Base-by-base conservation (phyloP, 2,797 vertebrate genomes). In the Amazonetta brasiliensis region DNA sequence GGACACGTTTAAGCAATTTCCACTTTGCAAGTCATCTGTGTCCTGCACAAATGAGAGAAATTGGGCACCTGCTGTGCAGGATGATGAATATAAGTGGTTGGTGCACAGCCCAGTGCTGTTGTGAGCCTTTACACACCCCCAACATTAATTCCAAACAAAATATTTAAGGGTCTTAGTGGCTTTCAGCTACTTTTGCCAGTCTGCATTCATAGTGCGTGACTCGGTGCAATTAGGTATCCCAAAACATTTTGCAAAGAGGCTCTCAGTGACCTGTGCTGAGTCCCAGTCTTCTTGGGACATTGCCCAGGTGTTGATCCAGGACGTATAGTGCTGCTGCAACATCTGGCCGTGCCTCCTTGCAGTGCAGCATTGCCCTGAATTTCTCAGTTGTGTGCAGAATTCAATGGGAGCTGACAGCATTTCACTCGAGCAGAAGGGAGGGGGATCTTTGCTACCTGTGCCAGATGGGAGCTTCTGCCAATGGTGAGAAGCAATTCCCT, bases 131-230 rank as follows among this genome's bases (percentile, higher is more conserved):
- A 55, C 91, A 90, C 69, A 48, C 54, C 69, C 75, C 35, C 21
- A n/a, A 71, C n/a, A 77, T 31, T 35, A 95, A 91, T 19, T 56
- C 58, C 73, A 78, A 91, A 67, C 50, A 75, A 90, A 94, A 73
- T 31, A 69, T 35, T 75, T 4, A 26, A 46, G 30, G 69, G 33
- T 52, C 66, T 71, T 12, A 7, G 46, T n/a, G 66, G 11, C 37
- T 66, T 11, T 7, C 12, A 41, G 41, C 58, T 76, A 5, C 33
- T 81, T 84, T 37, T 76, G 59, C 46, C 85, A 82, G 78, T 46
- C 77, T 67, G 59, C 30, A 3, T 79, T 52, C 46, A 60, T 12
- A 21, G 28, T 0, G 64, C 0, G 1, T 83, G 95, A 91, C 68
- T 85, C 64, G 52, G n/a, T 59, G 78, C 64, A 82, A 83, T 94